phyloP scores from a whole-genome alignment of 2,113 vertebrate species.

The Nothoprocta perdicaria region DNA sequence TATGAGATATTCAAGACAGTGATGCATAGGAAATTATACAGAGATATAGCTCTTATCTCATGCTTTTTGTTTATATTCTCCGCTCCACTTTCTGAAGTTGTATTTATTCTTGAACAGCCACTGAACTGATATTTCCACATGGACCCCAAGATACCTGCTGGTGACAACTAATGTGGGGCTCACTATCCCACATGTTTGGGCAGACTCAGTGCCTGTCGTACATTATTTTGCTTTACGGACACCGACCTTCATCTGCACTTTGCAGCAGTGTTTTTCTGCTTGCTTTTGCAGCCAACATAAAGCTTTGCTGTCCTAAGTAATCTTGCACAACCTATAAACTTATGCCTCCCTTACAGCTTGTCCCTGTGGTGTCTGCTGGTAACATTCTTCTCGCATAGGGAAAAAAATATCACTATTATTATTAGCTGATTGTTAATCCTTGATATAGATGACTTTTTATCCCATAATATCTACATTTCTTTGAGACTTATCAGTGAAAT shows the following conservation, averaged over 20 bases:
- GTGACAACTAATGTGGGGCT: not conserved
- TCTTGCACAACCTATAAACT: constrained; percentile 46
- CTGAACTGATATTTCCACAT: not conserved
- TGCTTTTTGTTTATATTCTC: not conserved
- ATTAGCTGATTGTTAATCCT: not conserved
- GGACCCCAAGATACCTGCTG: not conserved
- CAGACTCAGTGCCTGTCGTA: rapidly evolving
- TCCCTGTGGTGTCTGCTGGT: not conserved
- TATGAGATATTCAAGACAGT: not conserved
- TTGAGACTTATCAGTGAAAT: not conserved
- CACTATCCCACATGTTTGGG: not conserved
- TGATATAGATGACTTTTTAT: not conserved
- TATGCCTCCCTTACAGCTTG: not conserved
- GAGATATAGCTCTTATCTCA: not conserved
- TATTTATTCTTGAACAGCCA: not conserved
- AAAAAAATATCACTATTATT: not conserved
- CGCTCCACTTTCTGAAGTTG: not conserved
- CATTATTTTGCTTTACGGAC: not conserved
- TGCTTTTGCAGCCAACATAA: constrained; percentile 13
- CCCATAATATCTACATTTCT: not conserved
- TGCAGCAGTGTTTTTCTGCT: constrained; percentile 1
- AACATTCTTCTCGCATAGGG: not conserved
- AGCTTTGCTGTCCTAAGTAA: not conserved
- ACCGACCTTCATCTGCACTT: not conserved
- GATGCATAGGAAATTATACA: not conserved